A percentile compares a stretch with the other conserved stretches of the same genome.
These are phyloP conservation scores for Saxidomus purpurata DNA, from an alignment of 1,140 invertebrate species.

Conservation along the genomic window DNA sequence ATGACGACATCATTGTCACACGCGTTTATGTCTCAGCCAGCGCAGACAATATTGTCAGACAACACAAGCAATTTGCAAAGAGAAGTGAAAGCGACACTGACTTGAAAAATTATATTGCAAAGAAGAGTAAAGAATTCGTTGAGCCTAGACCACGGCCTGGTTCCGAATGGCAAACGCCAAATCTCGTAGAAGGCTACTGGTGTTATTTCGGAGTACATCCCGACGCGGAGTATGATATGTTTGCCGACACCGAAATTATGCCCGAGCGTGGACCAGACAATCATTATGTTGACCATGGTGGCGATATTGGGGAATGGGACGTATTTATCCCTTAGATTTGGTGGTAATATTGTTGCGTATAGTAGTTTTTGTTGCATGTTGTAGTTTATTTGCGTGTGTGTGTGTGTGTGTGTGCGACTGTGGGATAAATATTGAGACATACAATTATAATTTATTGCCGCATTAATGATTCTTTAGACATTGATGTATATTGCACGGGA, in stretches of 20 bases:
- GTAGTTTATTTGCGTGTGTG: neutral
- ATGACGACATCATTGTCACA: neutral
- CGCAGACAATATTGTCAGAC: neutral
- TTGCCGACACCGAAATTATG: neutral
- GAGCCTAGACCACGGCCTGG: neutral
- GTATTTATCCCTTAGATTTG: too few species aligned
- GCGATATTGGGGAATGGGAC: neutral
- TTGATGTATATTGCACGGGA: neutral
- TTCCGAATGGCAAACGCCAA: neutral
- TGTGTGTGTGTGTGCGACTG: neutral
- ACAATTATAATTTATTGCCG: neutral
- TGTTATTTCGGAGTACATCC: neutral
- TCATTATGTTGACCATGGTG: neutral
- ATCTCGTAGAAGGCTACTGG: neutral
- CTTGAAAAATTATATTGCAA: neutral
- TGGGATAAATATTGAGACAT: neutral
- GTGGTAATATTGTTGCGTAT: too few species aligned
- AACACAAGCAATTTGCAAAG: neutral
- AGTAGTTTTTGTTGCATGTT: neutral
- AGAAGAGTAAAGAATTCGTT: neutral
- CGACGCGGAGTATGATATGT: neutral
- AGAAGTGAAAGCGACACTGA: neutral
- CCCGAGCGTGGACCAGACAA: neutral
- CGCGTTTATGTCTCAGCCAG: neutral
- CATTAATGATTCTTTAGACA: neutral